These are phyloP conservation scores for Sesamia nonagrioides DNA, from an alignment of 1,140 invertebrate genomes.

Conservation along the genomic window DNA sequence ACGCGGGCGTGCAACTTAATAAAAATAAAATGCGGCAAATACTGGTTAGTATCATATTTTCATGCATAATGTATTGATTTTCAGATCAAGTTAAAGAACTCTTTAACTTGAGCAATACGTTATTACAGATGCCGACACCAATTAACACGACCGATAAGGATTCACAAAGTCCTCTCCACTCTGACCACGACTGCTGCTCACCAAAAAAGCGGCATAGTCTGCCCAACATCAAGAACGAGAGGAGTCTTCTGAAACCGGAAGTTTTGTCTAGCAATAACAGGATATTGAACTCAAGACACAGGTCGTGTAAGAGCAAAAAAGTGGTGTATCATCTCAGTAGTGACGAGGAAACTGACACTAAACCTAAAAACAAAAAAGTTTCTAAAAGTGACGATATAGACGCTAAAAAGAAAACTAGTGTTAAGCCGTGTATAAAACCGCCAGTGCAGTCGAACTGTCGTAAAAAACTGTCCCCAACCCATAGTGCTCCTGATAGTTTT, in stretches of 20 bases:
- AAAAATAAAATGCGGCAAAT: conserved; percentile 84
- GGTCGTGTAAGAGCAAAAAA: conserved; percentile 84
- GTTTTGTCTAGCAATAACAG: conserved; percentile 81
- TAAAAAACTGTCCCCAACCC: conserved; percentile 76
- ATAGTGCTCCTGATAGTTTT: conserved; percentile 67
- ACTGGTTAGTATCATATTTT: conserved; percentile 78
- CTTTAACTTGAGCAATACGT: conserved; percentile 64
- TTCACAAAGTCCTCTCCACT: conserved; percentile 79
- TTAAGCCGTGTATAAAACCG: conserved; percentile 75
- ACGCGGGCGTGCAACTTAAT: conserved; percentile 80
- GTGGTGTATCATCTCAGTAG: conserved; percentile 81
- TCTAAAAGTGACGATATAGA: conserved; percentile 70
- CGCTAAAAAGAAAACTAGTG: conserved; percentile 71
- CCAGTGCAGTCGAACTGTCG: conserved; percentile 70
- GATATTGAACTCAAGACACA: conserved; percentile 80
- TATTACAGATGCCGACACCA: conserved; percentile 84
- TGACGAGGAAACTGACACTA: conserved; percentile 77
- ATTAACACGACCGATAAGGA: conserved; percentile 71
- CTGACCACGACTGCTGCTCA: conserved; percentile 85
- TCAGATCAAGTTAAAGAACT: conserved; percentile 61
- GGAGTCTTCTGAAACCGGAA: conserved; percentile 82
- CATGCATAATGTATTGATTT: too few species aligned
- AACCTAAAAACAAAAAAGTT: conserved; percentile 70
- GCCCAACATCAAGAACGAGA: conserved; percentile 75
- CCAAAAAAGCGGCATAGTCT: conserved; percentile 77